Conservation (phyloP, 2,888 invertebrate genomes). For the Tetranychus piercei region DNA sequence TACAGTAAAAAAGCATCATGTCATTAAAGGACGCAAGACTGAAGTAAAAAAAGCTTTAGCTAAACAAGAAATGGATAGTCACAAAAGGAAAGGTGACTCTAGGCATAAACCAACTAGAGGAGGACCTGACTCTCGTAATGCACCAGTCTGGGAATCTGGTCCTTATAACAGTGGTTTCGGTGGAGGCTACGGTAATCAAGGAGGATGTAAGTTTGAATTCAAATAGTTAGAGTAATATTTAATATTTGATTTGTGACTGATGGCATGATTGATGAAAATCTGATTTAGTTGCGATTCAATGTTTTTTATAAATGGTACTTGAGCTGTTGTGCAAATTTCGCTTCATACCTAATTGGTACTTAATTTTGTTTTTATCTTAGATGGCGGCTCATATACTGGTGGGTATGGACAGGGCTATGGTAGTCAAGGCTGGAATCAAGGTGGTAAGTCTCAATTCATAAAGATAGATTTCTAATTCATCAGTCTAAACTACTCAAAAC, state of each 20-base stretch:
- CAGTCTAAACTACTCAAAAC: not conserved
- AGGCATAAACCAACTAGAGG: conserved; percentile 14
- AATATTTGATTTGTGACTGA: not conserved
- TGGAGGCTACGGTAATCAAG: conserved; percentile 21
- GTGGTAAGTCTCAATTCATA: not conserved
- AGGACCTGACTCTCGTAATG: conserved; percentile 18
- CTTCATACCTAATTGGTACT: not conserved
- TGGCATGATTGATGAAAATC: not conserved
- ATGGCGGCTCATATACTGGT: conserved; percentile 24
- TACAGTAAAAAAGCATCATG: conserved; percentile 41
- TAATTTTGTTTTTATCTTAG: conserved; percentile 12
- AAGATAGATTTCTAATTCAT: not conserved
- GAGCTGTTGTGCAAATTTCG: not conserved
- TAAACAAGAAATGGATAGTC: conserved; percentile 61
- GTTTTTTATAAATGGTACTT: not conserved
- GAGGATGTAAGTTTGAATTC: conserved; percentile 23
- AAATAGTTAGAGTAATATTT: conserved; percentile 10
- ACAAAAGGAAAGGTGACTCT: conserved; percentile 27
- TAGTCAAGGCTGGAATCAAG: conserved; percentile 17
- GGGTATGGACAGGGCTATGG: conserved; percentile 20
- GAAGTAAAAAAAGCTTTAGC: conserved; percentile 84
- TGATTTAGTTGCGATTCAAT: not conserved
- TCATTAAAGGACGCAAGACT: conserved; percentile 59
- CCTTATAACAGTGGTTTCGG: conserved; percentile 23
- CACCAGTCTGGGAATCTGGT: conserved; percentile 23